Conservation (phyloP, 2,113 vertebrate species). For the Lamprotornis superbus region DNA sequence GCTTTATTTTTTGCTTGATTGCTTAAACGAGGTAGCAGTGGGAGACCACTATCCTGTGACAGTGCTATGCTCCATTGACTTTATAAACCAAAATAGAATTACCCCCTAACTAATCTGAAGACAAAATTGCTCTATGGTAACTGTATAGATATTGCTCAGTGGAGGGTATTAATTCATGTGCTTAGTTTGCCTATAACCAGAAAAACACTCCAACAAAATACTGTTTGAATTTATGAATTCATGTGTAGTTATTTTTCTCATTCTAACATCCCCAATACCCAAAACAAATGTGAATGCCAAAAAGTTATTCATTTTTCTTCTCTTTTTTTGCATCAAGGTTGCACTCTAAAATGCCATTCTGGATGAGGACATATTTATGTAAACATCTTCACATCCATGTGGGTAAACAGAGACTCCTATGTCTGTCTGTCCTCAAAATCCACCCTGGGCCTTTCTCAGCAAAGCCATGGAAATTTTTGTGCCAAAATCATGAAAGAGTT, state of each 20-base stretch:
- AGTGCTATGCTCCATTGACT: conserved; percentile 40
- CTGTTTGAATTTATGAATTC: not conserved
- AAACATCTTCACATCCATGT: not conserved
- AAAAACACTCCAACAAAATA: not conserved
- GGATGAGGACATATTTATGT: not conserved
- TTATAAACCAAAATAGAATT: conserved; percentile 64
- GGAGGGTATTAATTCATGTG: not conserved
- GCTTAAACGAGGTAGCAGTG: conserved; percentile 65
- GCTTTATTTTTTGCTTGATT: conserved; percentile 72
- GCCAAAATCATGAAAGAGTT: not conserved
- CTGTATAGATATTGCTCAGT: conserved; percentile 3
- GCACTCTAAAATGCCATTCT: not conserved
- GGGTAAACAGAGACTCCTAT: not conserved
- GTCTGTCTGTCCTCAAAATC: not conserved
- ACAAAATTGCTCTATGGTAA: not conserved
- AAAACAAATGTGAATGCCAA: not conserved
- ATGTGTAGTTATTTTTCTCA: not conserved
- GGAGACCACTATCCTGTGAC: conserved; percentile 49
- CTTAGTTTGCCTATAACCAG: not conserved
- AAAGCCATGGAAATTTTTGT: not conserved
- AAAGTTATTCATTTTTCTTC: not conserved
- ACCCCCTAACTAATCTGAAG: not conserved
- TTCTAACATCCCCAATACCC: not conserved
- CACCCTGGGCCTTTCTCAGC: not conserved
- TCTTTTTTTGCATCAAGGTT: not conserved